Evolutionary conservation across 2,113 vertebrate genomes (phyloP), one percentile per base, ranked within the genome.

Genomic region (Bubo bubo): DNA sequence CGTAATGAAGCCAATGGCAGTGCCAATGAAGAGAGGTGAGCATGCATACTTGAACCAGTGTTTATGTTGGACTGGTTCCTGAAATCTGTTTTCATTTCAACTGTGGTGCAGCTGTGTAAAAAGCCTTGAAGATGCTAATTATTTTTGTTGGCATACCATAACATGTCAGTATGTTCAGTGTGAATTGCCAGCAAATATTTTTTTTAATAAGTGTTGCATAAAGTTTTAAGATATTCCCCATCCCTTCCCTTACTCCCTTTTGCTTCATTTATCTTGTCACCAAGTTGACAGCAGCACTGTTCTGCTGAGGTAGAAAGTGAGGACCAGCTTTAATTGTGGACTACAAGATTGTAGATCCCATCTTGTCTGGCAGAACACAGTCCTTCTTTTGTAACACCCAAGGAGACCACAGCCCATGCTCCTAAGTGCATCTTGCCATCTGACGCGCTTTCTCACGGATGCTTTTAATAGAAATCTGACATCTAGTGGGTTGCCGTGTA

Each of bases 91-190:
- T 96, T 63, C 52, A 4, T 96, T 94, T 96, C 88, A 91, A n/a
- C 96, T 85, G 10, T 81, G 93, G 89, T 93, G 91, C 1, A 73
- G 80, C 93, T 93, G 24, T 84, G 94, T 67, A 72, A 91, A 96
- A 96, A 93, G 93, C 95, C 95, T 90, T 49, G 92, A 95, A 94
- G 90, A 95, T 96, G 90, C 87, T 97, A 94, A 96, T 96, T 95
- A 92, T 82, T 96, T 94, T 64, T 93, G 87, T 72, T 96, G 93
- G 95, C 93, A 37, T 91, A 26, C 79, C 59, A 10, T 68, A 82
- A 85, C 80, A 56, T 28, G 64, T 93, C 96, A 93, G 91, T 93
- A 87, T 96, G 95, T 91, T 93, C 70, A 13, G 49, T 89, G 74
- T 4, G 14, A 79, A 90, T 91, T 9, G 4, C 91, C 93, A 97